Conservation (phyloP, 1,140 invertebrate species). For the Samia ricini region DNA sequence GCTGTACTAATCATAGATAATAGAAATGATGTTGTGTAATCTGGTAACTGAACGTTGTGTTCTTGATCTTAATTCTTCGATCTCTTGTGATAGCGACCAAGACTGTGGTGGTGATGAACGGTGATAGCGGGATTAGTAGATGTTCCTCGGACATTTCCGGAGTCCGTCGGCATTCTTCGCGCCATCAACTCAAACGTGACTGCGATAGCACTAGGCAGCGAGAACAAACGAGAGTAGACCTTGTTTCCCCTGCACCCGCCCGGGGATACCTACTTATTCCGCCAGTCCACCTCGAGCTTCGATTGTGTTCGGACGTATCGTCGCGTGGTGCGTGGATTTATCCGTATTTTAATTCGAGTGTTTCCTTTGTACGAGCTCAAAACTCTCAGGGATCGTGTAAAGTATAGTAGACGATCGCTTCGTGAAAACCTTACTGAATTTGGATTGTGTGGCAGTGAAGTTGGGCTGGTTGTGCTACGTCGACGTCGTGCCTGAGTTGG, state of each 20-base stretch:
- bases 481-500: conserved; percentile 55
- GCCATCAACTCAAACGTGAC: conserved; percentile 43
- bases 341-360: conserved; percentile 62
- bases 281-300: conserved; percentile 47
- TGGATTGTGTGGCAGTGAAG: conserved; percentile 57
- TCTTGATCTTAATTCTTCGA: conserved; percentile 1
- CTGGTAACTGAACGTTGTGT: too few species aligned
- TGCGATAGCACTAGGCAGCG: conserved; percentile 33
- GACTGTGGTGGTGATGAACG: conserved; percentile 10
- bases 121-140: conserved; percentile 55
- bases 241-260: conserved; percentile 41
- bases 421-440: conserved; percentile 27
- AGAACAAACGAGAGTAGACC: conserved; percentile 52
- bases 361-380: conserved; percentile 31
- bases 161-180: conserved; percentile 43
- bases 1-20: too few species aligned
- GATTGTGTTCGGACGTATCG: conserved; percentile 33
- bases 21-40: too few species aligned
- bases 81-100: conserved; percentile 25
- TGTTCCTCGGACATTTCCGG: conserved; percentile 20
- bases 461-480: conserved; percentile 54
- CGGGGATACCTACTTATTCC: conserved; percentile 34
- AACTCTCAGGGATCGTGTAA: conserved; percentile 33
- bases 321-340: conserved; percentile 30
- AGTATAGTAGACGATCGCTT: not conserved